A percentile compares a stretch with the other conserved stretches of the same genome.
Conservation (phyloP, 2,797 vertebrate species). For the Darevskia nairensis region DNA sequence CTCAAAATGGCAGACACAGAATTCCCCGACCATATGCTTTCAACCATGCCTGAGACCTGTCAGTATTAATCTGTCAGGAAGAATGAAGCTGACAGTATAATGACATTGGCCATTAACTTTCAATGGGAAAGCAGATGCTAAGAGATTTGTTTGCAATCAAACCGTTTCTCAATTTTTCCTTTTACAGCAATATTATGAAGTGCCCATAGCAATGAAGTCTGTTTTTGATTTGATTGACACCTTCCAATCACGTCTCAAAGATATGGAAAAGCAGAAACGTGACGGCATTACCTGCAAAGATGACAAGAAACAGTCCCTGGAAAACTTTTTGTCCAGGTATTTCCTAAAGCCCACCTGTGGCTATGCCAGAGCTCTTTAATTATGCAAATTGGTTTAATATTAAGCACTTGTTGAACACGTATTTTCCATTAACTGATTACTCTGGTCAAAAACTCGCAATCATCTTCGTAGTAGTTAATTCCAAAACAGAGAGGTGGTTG, state of each 20-base stretch:
- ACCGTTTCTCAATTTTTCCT: conserved; percentile 34
- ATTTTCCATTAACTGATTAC: background rate
- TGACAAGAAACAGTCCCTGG: conserved; percentile 94
- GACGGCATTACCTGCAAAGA: conserved; percentile 94
- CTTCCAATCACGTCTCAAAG: conserved; percentile 94
- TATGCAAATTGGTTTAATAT: conserved; percentile 14
- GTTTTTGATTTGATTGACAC: conserved; percentile 95
- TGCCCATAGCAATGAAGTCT: conserved; percentile 96
- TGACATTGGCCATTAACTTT: background rate
- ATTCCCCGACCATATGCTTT: background rate
- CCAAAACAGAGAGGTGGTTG: background rate
- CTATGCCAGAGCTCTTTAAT: conserved; percentile 8
- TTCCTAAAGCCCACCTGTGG: conserved; percentile 14
- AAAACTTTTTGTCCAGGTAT: conserved; percentile 97
- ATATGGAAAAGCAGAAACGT: conserved; percentile 98
- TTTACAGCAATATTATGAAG: conserved; percentile 95
- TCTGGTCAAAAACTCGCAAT: background rate
- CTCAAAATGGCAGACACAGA: background rate
- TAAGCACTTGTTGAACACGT: conserved; percentile 4
- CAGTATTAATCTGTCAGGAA: background rate
- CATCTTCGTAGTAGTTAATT: background rate
- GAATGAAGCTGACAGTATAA: background rate
- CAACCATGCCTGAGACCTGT: background rate
- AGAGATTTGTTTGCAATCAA: conserved; percentile 18
- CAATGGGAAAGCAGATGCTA: background rate